Evolutionary conservation across 2,888 invertebrate genomes (phyloP).

Genomic region (Lumbricus terrestris): DNA sequence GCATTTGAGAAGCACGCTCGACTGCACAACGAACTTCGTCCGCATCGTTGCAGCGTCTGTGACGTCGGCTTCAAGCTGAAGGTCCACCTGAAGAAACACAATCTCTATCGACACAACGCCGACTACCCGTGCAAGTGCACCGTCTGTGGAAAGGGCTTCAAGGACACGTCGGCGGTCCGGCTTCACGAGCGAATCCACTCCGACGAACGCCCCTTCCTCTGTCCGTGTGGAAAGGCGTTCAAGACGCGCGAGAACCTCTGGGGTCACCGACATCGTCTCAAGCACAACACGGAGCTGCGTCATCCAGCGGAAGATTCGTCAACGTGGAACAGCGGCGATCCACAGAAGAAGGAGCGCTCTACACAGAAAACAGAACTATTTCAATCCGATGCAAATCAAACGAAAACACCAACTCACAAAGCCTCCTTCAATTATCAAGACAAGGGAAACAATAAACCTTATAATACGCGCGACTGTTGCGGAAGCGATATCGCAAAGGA

Average conservation of each 20-base stretch:
- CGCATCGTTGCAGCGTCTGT: conserved; percentile 36
- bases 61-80: conserved; percentile 42
- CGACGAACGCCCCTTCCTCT: conserved; percentile 35
- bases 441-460: not conserved
- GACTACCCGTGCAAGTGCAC: conserved; percentile 39
- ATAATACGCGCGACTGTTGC: not conserved
- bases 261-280: conserved; percentile 39
- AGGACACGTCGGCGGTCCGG: conserved; percentile 39
- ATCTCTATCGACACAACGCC: conserved; percentile 36
- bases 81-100: conserved; percentile 41
- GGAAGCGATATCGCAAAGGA: not conserved
- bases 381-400: not conserved
- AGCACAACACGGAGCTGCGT: not conserved
- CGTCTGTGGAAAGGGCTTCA: conserved; percentile 39
- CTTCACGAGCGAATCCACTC: conserved; percentile 40
- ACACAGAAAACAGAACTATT: not conserved
- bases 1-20: conserved; percentile 37
- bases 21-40: conserved; percentile 37
- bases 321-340: not conserved
- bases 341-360: not conserved
- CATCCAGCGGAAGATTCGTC: not conserved
- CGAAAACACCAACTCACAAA: not conserved
- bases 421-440: not conserved
- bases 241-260: conserved; percentile 42
- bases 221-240: conserved; percentile 41